These are phyloP conservation scores for Cephus pygmeus DNA, from an alignment of 2,888 invertebrate species.

Conservation along the genomic window DNA sequence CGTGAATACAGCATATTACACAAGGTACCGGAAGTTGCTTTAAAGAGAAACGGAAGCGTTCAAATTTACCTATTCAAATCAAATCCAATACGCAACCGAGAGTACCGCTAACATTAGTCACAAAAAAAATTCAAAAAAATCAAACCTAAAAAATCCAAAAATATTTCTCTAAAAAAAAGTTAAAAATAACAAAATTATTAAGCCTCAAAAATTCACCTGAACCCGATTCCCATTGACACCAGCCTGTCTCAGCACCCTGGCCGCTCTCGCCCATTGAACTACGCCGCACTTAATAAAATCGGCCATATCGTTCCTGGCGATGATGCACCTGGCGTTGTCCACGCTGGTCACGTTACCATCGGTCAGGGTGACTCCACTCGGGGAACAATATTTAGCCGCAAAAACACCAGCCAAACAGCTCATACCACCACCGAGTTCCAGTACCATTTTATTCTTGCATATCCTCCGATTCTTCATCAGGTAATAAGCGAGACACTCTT, in stretches of 20 bases:
- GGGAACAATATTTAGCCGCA: constrained; percentile 75
- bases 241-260: constrained; percentile 47
- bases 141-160: background rate
- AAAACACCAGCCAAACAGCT: constrained; percentile 83
- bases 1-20: background rate
- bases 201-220: constrained; percentile 41
- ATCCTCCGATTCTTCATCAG: constrained; percentile 73
- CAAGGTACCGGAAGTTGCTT: background rate
- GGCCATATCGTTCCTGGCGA: constrained; percentile 73
- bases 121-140: background rate
- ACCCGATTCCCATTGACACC: constrained; percentile 39
- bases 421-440: constrained; percentile 88
- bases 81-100: background rate
- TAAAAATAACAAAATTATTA: background rate
- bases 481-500: constrained; percentile 79
- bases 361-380: constrained; percentile 76
- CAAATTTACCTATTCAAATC: background rate
- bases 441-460: constrained; percentile 76
- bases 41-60: background rate
- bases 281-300: constrained; percentile 66
- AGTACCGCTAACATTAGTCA: background rate
- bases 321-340: constrained; percentile 76
- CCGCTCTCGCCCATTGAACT: constrained; percentile 60
- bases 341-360: constrained; percentile 84
- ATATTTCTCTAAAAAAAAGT: too few species aligned